phyloP scores from a whole-genome alignment of 2,888 invertebrate genomes.

The Ennomos quercinarius region DNA sequence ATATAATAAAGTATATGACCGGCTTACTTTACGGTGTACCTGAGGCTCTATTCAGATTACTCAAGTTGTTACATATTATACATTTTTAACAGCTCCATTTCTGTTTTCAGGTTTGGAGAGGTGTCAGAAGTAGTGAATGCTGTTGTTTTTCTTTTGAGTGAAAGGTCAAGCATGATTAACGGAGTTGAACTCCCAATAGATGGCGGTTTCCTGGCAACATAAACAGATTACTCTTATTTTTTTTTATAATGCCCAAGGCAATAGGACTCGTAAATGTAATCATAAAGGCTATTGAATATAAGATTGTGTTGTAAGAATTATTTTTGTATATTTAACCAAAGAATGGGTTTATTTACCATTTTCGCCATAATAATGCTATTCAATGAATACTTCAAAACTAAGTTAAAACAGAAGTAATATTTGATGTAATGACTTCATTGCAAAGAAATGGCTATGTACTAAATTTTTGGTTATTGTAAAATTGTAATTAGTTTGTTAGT shows the following conservation, averaged over 20 bases:
- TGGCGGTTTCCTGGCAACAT: conserved; percentile 89
- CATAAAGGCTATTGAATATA: conserved; percentile 15
- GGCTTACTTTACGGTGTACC: too few species aligned
- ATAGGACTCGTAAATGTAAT: conserved; percentile 28
- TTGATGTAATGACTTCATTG: too few species aligned
- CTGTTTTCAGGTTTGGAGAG: conserved; percentile 87
- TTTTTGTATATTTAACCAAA: conserved; percentile 22
- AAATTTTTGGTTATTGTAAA: too few species aligned
- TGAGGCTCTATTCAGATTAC: too few species aligned
- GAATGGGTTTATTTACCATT: conserved; percentile 20
- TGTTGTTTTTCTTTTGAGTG: conserved; percentile 91
- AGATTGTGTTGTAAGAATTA: conserved; percentile 10
- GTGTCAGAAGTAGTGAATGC: conserved; percentile 93
- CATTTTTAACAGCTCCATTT: background rate
- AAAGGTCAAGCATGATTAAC: conserved; percentile 91
- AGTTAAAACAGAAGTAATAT: background rate
- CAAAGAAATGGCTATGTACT: too few species aligned
- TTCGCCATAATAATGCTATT: conserved; percentile 5
- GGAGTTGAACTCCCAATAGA: conserved; percentile 92
- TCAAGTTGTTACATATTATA: background rate
- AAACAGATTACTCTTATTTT: conserved; percentile 39
- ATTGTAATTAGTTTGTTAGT: too few species aligned
- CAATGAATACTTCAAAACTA: conserved; percentile 4
- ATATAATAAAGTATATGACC: too few species aligned
- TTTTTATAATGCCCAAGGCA: conserved; percentile 14